Evolutionary conservation across 2,888 invertebrate genomes (phyloP).

Genomic region (Daptonema setosum): DNA sequence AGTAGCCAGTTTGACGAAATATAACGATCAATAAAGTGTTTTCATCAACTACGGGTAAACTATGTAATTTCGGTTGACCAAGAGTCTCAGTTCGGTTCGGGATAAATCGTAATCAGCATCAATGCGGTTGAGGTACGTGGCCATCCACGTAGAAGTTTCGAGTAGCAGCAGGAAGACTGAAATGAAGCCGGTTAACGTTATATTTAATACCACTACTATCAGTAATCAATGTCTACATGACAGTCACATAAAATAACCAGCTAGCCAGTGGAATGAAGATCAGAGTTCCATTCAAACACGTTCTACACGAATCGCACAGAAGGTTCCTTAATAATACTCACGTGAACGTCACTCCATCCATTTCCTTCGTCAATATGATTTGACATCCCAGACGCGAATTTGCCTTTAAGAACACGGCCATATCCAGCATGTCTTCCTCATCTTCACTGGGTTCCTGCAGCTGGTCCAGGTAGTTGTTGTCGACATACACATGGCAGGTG

Average conservation of each 20-base stretch:
- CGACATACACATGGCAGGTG: slow-evolving; percentile 87
- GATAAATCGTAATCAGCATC: slow-evolving; percentile 9
- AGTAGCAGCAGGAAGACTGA: slow-evolving; percentile 67
- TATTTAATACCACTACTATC: no score
- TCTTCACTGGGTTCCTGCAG: slow-evolving; percentile 55
- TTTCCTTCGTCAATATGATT: slow-evolving; percentile 59
- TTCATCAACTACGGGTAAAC: no score
- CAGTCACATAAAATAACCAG: no score
- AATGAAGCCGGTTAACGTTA: no score
- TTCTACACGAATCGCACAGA: no score
- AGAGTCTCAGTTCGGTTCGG: no score
- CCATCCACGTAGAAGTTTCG: slow-evolving; percentile 95
- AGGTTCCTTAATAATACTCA: no score
- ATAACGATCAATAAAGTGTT: no score
- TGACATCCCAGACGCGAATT: slow-evolving; percentile 88
- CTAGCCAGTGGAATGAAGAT: no score
- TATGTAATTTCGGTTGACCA: not conserved
- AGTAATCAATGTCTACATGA: no score
- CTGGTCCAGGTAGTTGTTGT: slow-evolving; percentile 47
- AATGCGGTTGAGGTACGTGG: slow-evolving; percentile 81
- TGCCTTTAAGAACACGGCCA: slow-evolving; percentile 81
- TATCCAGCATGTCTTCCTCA: slow-evolving; percentile 85
- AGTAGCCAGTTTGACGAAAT: no score
- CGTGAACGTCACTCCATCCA: slow-evolving; percentile 60
- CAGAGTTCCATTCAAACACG: no score